Conservation (phyloP, 2,888 invertebrate genomes). For the Phyto melanocephala region DNA sequence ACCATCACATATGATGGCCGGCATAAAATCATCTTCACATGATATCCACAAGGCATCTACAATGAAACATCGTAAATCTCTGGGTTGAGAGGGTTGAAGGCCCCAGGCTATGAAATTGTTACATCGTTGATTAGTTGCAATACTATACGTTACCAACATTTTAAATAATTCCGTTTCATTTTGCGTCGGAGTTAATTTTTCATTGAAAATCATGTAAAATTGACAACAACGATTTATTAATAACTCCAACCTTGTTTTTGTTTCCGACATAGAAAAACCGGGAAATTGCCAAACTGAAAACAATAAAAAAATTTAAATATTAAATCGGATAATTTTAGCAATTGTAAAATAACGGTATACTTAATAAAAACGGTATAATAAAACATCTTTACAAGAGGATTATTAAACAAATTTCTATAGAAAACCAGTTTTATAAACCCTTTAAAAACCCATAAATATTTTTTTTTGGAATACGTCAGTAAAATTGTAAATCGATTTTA, state of each 20-base stretch:
- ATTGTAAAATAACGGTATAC: too few species aligned
- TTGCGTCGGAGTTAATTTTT: slow-evolving; percentile 71
- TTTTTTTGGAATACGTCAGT: too few species aligned
- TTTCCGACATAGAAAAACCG: slow-evolving; percentile 72
- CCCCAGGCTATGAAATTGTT: slow-evolving; percentile 79
- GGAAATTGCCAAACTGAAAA: slow-evolving; percentile 67
- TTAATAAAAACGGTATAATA: too few species aligned
- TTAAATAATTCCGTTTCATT: slow-evolving; percentile 76
- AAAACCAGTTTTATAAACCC: too few species aligned
- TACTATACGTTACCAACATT: slow-evolving; percentile 73
- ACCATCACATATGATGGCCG: slow-evolving; percentile 75
- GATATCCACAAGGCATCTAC: slow-evolving; percentile 74
- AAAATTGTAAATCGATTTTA: background rate
- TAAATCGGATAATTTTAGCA: too few species aligned
- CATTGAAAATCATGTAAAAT: slow-evolving; percentile 75
- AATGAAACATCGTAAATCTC: slow-evolving; percentile 74
- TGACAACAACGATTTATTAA: slow-evolving; percentile 77
- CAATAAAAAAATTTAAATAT: background rate
- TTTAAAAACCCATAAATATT: too few species aligned
- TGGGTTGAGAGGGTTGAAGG: slow-evolving; percentile 74
- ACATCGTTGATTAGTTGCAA: slow-evolving; percentile 75
- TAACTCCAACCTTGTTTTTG: slow-evolving; percentile 76
- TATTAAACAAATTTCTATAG: too few species aligned
- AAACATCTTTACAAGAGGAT: too few species aligned
- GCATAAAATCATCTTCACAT: slow-evolving; percentile 71